phyloP scores from a whole-genome alignment of 2,113 vertebrate genomes.

The Geothlypis trichas region DNA sequence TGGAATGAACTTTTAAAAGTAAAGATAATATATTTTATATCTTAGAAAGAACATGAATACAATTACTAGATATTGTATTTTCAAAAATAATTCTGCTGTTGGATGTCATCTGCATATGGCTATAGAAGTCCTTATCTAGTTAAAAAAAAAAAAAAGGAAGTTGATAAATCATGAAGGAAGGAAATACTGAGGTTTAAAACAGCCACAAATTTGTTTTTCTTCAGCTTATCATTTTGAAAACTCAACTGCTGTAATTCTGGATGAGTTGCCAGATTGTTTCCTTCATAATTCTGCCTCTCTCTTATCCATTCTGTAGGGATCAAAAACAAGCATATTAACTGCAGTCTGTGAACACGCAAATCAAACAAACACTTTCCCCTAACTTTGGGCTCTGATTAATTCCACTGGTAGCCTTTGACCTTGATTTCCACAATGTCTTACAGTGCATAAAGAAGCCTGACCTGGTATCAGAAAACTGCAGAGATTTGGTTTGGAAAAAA shows the following conservation, averaged over 20 bases:
- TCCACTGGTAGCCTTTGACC: conserved; percentile 46
- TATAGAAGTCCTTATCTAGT: neutral
- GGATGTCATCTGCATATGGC: neutral
- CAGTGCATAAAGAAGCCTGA: conserved; percentile 2
- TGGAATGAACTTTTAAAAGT: neutral
- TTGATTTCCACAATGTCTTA: conserved; percentile 54
- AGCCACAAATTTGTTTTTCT: conserved; percentile 46
- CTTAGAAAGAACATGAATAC: neutral
- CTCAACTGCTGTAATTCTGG: conserved; percentile 23
- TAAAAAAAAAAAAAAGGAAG: conserved; percentile 14
- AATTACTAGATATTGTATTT: neutral
- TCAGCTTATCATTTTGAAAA: conserved; percentile 53
- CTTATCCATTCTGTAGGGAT: conserved; percentile 46
- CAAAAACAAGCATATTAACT: conserved; percentile 49
- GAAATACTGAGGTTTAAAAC: conserved; percentile 56
- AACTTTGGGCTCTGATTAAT: conserved; percentile 45
- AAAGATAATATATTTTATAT: neutral
- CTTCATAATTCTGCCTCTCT: conserved; percentile 51
- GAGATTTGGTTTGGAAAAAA: conserved; percentile 57
- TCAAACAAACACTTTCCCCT: conserved; percentile 31
- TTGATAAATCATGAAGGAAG: conserved; percentile 57
- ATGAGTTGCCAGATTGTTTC: conserved; percentile 59
- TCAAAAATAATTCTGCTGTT: neutral
- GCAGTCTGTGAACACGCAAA: neutral
- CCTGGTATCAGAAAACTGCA: conserved; percentile 29